Percentiles rank a stretch among this genome's conserved stretches.
Evolutionary conservation across 2,113 vertebrate genomes (phyloP).

Genomic region (Grallaria varia): DNA sequence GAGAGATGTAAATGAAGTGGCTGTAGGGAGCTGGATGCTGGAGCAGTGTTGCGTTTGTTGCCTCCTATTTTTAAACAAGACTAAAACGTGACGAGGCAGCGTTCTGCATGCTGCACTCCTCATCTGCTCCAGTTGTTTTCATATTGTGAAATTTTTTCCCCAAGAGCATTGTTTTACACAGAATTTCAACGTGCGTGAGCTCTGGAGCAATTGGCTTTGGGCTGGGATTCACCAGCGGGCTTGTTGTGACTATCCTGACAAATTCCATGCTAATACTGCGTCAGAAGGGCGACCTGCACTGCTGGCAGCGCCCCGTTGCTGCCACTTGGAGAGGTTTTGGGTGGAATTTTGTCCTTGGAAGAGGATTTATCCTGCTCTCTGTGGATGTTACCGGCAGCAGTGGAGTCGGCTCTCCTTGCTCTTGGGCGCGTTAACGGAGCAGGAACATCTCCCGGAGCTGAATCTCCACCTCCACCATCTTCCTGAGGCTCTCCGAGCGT

Average conservation of each 20-base stretch:
- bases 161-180: neutral
- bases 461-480: neutral
- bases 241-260: neutral
- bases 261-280: neutral
- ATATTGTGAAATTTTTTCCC: neutral
- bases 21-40: conserved; percentile 3
- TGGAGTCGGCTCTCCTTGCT: neutral
- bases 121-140: neutral
- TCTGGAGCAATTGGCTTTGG: rapidly evolving
- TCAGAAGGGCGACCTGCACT: neutral
- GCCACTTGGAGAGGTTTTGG: neutral
- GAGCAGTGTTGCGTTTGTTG: neutral
- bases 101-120: neutral
- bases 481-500: neutral
- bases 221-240: neutral
- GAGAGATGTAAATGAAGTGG: neutral
- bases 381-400: neutral
- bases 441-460: neutral
- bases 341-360: neutral
- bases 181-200: neutral
- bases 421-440: neutral
- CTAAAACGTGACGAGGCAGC: neutral
- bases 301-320: neutral
- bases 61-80: neutral
- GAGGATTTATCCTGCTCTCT: neutral